A percentile compares a stretch with the other conserved stretches of the same genome.
phyloP scores from a whole-genome alignment of 2,888 invertebrate genomes.

The Tricholauxania praeusta region DNA sequence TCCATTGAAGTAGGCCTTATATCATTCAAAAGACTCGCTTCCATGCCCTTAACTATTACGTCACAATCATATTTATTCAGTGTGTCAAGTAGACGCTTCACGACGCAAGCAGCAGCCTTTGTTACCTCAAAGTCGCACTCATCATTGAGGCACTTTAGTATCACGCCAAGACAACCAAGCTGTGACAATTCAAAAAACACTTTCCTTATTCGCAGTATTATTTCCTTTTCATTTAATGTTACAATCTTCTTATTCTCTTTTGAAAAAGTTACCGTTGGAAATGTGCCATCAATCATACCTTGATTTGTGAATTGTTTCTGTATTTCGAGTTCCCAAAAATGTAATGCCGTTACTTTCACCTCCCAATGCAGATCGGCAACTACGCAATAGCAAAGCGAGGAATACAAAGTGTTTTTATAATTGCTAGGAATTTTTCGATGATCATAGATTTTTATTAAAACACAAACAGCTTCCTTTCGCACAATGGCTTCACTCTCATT shows the following conservation, averaged over 20 bases:
- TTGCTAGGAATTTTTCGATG: slow-evolving; percentile 73
- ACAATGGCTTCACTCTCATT: slow-evolving; percentile 83
- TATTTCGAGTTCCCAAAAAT: slow-evolving; percentile 80
- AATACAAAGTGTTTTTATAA: slow-evolving; percentile 72
- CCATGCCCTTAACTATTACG: slow-evolving; percentile 45
- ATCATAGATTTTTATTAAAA: slow-evolving; percentile 76
- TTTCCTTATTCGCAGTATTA: slow-evolving; percentile 71
- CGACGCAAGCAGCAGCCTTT: slow-evolving; percentile 72
- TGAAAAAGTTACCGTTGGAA: slow-evolving; percentile 84
- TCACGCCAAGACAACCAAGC: slow-evolving; percentile 78
- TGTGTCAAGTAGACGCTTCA: slow-evolving; percentile 68
- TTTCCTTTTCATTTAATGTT: slow-evolving; percentile 75
- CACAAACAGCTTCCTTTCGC: slow-evolving; percentile 77
- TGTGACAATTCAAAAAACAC: slow-evolving; percentile 77
- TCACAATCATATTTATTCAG: slow-evolving; percentile 72
- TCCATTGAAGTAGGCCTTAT: slow-evolving; percentile 69
- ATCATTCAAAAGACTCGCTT: slow-evolving; percentile 38
- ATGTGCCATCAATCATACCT: slow-evolving; percentile 86
- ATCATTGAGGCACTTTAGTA: slow-evolving; percentile 75
- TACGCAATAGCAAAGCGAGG: slow-evolving; percentile 76
- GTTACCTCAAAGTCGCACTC: slow-evolving; percentile 81
- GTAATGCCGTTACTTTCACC: slow-evolving; percentile 78
- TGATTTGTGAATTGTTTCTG: slow-evolving; percentile 76
- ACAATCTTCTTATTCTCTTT: slow-evolving; percentile 83
- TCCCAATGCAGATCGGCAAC: slow-evolving; percentile 85